Conservation (phyloP, 2,113 vertebrate species). For the Turdus rufiventris region DNA sequence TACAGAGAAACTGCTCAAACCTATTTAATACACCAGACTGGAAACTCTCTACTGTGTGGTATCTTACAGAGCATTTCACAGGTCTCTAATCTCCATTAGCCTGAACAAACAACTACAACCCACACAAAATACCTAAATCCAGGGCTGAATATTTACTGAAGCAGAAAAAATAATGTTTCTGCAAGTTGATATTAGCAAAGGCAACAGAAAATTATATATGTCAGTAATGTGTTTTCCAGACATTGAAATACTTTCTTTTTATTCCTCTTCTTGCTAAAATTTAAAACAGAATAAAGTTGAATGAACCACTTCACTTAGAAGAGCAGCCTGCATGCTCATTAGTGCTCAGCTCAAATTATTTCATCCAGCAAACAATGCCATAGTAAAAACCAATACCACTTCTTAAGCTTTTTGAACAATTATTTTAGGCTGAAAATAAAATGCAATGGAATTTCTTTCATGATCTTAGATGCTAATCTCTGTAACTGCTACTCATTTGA, state of each 20-base stretch:
- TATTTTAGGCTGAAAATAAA: slow-evolving; percentile 13
- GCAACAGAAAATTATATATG: slow-evolving; percentile 24
- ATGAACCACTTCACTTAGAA: slow-evolving; percentile 31
- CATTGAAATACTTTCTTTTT: slow-evolving; percentile 8
- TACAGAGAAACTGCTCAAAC: slow-evolving; percentile 43
- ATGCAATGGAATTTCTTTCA: not conserved
- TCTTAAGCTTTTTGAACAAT: not conserved
- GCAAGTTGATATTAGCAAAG: slow-evolving; percentile 1
- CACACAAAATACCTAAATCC: not conserved
- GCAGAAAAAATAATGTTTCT: slow-evolving; percentile 44
- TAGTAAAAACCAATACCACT: not conserved
- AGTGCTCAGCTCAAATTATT: slow-evolving; percentile 17
- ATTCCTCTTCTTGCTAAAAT: slow-evolving; percentile 32
- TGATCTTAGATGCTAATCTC: not conserved
- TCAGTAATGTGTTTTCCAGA: slow-evolving; percentile 17
- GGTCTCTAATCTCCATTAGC: slow-evolving; percentile 28
- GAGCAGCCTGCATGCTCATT: slow-evolving; percentile 1
- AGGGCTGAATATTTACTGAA: not conserved
- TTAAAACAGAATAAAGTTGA: slow-evolving; percentile 41
- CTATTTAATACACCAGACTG: slow-evolving; percentile 31
- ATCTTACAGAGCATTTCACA: slow-evolving; percentile 23
- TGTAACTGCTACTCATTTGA: not conserved
- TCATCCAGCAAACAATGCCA: not conserved
- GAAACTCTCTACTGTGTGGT: slow-evolving; percentile 2
- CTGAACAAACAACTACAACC: slow-evolving; percentile 17